Evolutionary conservation across 2,797 vertebrate genomes (phyloP), one percentile per base, ranked within the genome.

Genomic region (Neosilurus hyrtlii): DNA sequence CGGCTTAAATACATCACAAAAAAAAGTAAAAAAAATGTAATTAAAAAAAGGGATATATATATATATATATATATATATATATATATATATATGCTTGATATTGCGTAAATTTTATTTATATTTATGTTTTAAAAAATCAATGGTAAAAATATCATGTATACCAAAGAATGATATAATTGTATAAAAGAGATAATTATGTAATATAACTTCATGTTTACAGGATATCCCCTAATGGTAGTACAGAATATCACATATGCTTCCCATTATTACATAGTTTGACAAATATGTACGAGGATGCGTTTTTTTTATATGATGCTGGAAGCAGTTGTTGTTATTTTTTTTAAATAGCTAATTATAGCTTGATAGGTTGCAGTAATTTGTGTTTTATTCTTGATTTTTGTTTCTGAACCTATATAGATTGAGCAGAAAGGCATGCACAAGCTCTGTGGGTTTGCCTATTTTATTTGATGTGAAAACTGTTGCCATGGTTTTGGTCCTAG

Each of bases 401-500:
- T 82, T 82, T 80, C 76, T 82, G 83, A 83, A 80, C 70, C 83
- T 80, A 83, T 85, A 86, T 83, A 84, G 84, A 72, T 75, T 63
- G 71, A 78, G 63, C 61, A 79, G 73, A 87, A 85, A 85, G 85
- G 59, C 83, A 82, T 68, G 84, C 65, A 63, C 18, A 3, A 82
- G 80, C 87, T 86, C 83, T 81, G 56, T 83, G 84, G 85, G 86
- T 82, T 82, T 82, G 83, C 86, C 86, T 80, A 78, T 80, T 83
- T 82, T 87, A 86, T 88, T 87, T 87, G 87, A 89, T 88, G 88
- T 87, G 88, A 85, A 92, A 91, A 89, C 92, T 89, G 94, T 94
- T 95, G 90, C 94, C 91, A 94, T 94, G 90, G 94, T 87, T 86
- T 93, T 91, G 35, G 91, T 93, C 92, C 88, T 89, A 88, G 85